Evolutionary conservation across 1,140 invertebrate genomes (phyloP).

Genomic region (Drosophila ambigua): DNA sequence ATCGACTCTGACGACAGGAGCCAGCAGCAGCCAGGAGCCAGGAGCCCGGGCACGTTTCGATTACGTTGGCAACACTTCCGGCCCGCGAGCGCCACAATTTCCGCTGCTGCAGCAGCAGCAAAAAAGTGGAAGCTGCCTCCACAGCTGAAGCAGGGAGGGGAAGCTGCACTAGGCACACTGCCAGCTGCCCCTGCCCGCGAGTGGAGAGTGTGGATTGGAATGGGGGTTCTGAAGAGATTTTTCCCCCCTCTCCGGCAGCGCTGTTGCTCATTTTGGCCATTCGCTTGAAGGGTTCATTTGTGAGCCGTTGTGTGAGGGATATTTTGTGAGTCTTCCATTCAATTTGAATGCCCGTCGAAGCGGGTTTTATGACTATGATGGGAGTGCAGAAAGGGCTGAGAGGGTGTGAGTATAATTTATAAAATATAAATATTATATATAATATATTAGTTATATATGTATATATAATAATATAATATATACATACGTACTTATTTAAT

Average conservation of each 20-base stretch:
- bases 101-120: slow-evolving; percentile 38
- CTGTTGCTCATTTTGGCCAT: slow-evolving; percentile 55
- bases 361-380: not conserved
- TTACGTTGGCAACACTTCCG: slow-evolving; percentile 79
- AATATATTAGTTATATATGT: too few species aligned
- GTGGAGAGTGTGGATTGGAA: not conserved
- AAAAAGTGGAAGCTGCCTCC: slow-evolving; percentile 5
- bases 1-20: slow-evolving; percentile 53
- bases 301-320: slow-evolving; percentile 38
- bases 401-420: too few species aligned
- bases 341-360: not conserved
- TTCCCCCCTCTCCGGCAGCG: not conserved
- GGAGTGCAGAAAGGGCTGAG: too few species aligned
- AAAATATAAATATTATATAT: too few species aligned
- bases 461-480: too few species aligned
- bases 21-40: slow-evolving; percentile 12
- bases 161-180: slow-evolving; percentile 62
- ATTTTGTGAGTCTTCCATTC: slow-evolving; percentile 22
- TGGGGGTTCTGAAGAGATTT: slow-evolving; percentile 8
- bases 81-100: slow-evolving; percentile 77
- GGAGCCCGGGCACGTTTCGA: slow-evolving; percentile 63
- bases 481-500: too few species aligned
- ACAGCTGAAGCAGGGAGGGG: slow-evolving; percentile 20
- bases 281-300: slow-evolving; percentile 75
- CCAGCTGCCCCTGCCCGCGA: slow-evolving; percentile 45